phyloP scores from a whole-genome alignment of 2,797 vertebrate genomes.

The Epinephelus awoara region DNA sequence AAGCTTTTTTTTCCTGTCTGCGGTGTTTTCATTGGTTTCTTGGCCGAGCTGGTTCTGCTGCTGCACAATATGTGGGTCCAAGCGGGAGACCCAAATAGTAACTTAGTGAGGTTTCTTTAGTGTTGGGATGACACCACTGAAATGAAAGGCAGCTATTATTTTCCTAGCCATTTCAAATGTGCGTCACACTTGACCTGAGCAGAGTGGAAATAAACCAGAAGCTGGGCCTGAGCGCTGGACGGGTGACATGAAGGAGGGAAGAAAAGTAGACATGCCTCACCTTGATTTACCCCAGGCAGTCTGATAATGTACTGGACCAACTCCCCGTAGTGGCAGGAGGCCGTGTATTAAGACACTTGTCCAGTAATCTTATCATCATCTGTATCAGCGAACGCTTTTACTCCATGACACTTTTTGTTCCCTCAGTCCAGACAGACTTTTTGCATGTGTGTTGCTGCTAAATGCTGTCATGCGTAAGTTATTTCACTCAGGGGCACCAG shows the following conservation, averaged over 20 bases:
- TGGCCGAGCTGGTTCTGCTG: slow-evolving; percentile 48
- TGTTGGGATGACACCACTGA: slow-evolving; percentile 66
- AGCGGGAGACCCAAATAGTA: slow-evolving; percentile 61
- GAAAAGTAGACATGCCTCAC: slow-evolving; percentile 39
- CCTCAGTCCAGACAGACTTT: slow-evolving; percentile 9
- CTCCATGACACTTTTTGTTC: slow-evolving; percentile 29
- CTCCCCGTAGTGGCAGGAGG: slow-evolving; percentile 25
- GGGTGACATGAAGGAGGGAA: slow-evolving; percentile 35
- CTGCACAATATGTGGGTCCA: slow-evolving; percentile 52
- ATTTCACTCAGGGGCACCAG: slow-evolving; percentile 50
- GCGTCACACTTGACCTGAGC: slow-evolving; percentile 74
- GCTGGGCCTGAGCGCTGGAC: slow-evolving; percentile 32
- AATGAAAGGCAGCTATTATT: slow-evolving; percentile 79
- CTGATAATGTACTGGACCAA: slow-evolving; percentile 45
- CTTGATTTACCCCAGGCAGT: slow-evolving; percentile 51
- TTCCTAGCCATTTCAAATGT: slow-evolving; percentile 73
- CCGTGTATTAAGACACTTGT: slow-evolving; percentile 28
- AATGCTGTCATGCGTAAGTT: slow-evolving; percentile 46
- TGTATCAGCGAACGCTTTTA: slow-evolving; percentile 42
- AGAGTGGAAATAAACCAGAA: slow-evolving; percentile 75
- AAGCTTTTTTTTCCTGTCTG: slow-evolving; percentile 38
- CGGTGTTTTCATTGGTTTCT: slow-evolving; percentile 36
- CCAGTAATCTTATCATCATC: slow-evolving; percentile 51
- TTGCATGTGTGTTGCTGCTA: slow-evolving; percentile 28
- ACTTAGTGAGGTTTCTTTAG: slow-evolving; percentile 55